phyloP scores from a whole-genome alignment of 2,888 invertebrate species.

The Germaria angustata region DNA sequence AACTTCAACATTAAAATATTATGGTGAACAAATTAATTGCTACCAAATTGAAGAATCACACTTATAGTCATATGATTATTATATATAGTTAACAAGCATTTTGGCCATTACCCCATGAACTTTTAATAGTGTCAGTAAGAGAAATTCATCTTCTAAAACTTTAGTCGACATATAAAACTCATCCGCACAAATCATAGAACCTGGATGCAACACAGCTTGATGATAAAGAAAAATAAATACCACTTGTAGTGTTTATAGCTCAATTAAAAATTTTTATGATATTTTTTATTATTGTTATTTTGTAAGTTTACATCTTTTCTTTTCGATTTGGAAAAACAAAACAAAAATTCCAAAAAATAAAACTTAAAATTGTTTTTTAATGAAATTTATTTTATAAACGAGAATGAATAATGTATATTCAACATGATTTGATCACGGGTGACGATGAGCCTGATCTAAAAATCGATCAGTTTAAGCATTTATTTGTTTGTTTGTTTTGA shows the following conservation, averaged over 20 bases:
- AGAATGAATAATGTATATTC: background rate
- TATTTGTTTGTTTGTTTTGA: constrained; percentile 57
- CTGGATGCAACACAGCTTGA: background rate
- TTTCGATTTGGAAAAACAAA: background rate
- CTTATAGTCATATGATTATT: background rate
- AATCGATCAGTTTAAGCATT: constrained; percentile 24
- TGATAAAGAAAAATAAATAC: background rate
- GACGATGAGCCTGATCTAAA: background rate
- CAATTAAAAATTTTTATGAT: constrained; percentile 18
- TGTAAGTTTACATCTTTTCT: background rate
- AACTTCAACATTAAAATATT: background rate
- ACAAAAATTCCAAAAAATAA: background rate
- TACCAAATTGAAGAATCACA: background rate
- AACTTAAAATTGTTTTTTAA: constrained; percentile 1
- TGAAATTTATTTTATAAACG: constrained; percentile 13
- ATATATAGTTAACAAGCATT: no score
- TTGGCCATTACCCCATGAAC: background rate
- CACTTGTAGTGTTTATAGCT: constrained; percentile 45
- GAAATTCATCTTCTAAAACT: background rate
- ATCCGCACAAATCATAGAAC: background rate
- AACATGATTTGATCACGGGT: constrained; percentile 18
- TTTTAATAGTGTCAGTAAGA: background rate
- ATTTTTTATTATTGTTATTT: constrained; percentile 3
- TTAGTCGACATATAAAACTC: background rate
- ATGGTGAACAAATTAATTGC: background rate